Evolutionary conservation across 2,113 vertebrate genomes (phyloP).

Genomic region (Upupa epops): DNA sequence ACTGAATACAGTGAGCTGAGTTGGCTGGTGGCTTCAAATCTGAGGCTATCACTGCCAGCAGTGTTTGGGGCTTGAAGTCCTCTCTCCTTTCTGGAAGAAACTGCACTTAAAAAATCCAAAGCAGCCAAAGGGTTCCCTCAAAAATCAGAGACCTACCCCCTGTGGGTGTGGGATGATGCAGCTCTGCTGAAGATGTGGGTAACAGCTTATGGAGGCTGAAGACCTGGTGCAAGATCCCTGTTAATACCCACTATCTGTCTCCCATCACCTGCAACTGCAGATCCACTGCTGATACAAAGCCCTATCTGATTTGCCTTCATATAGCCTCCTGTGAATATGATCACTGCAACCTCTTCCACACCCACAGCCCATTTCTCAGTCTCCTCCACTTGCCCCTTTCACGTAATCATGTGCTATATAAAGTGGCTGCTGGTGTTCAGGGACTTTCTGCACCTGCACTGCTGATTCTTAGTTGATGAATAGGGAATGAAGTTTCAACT

Average conservation of each 20-base stretch:
- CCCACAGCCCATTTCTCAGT: background rate
- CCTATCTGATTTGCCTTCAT: background rate
- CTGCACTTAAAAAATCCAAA: background rate
- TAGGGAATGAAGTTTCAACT: constrained; percentile 14
- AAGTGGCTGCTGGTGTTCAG: constrained; percentile 14
- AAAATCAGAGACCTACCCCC: background rate
- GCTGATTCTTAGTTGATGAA: constrained; percentile 6
- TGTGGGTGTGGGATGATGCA: background rate
- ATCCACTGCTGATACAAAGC: background rate
- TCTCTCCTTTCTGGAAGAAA: background rate
- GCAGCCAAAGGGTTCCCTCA: background rate
- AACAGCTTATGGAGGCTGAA: background rate
- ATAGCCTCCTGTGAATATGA: background rate
- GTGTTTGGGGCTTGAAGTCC: background rate
- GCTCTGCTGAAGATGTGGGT: background rate
- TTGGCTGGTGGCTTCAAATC: background rate
- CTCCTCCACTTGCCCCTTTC: constrained; percentile 12
- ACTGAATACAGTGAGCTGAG: rapidly evolving
- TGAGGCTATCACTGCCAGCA: background rate
- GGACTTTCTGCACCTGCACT: constrained; percentile 24
- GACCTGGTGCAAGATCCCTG: background rate
- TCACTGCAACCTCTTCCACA: background rate
- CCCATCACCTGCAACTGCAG: background rate
- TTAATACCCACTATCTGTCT: background rate
- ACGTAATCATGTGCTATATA: background rate